phyloP scores from a whole-genome alignment of 2,797 vertebrate genomes.

The Rhodeus uyekii region DNA sequence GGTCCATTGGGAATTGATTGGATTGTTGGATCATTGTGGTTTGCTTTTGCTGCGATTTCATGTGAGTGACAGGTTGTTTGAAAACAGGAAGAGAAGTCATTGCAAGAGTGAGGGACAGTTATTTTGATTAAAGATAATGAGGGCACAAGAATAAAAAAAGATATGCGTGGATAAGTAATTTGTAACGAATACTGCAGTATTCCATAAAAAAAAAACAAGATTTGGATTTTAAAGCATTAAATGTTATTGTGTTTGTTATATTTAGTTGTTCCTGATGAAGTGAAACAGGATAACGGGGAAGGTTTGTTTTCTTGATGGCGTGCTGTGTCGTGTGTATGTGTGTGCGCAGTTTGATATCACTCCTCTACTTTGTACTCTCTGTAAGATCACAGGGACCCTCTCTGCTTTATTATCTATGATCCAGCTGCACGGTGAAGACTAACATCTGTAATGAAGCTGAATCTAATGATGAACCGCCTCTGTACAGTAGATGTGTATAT shows the following conservation, averaged over 20 bases:
- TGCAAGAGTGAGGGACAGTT: neutral
- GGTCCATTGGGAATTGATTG: neutral
- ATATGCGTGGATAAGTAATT: neutral
- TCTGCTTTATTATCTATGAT: slow-evolving; percentile 11
- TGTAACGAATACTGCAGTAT: neutral
- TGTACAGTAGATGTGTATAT: neutral
- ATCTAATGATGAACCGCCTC: neutral
- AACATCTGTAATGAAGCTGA: neutral
- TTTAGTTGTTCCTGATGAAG: slow-evolving; percentile 72
- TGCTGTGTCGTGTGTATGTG: slow-evolving; percentile 24
- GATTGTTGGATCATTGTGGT: neutral
- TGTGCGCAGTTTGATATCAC: neutral
- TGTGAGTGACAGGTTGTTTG: neutral
- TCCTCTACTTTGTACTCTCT: too few species aligned
- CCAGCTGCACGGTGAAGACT: slow-evolving; percentile 2
- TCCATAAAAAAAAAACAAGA: neutral
- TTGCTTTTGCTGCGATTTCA: neutral
- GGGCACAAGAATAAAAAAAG: neutral
- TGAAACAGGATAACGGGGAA: slow-evolving; percentile 77
- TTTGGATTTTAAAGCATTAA: neutral
- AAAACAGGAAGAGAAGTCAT: neutral
- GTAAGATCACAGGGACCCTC: neutral
- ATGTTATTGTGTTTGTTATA: slow-evolving; percentile 10
- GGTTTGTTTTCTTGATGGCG: slow-evolving; percentile 77
- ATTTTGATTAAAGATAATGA: neutral